Evolutionary conservation across 2,113 vertebrate genomes (phyloP), one percentile per base, ranked within the genome.

Genomic region (Calyptommatus sinebrachiatus): DNA sequence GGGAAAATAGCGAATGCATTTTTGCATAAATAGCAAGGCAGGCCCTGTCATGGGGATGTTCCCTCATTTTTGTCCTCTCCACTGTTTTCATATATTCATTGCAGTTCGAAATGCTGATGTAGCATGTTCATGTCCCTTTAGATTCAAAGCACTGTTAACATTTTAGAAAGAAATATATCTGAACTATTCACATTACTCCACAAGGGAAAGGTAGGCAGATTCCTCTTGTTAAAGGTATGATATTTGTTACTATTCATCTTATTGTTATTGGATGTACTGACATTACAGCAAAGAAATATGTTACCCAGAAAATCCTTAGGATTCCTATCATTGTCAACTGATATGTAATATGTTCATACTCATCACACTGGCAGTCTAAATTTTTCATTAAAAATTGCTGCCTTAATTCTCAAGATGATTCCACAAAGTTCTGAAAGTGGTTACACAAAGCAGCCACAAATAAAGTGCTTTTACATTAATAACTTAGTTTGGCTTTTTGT

Each of bases 401-500:
- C 78, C 84, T 79, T 88, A 69, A 66, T 41, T 3, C 74, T 82
- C 71, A 84, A 81, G 86, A 93, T 87, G 88, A 87, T 60, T 78
- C 88, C 85, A 76, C 89, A 88, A 94, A 92, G 86, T 94, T 93
- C 86, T 91, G 83, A 80, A 76, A 29, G 88, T 93, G 88, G 84
- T 91, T 94, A 85, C 90, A 92, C 87, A 93, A 91, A 93, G 89
- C 89, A 92, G 91, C 90, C 89, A 86, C 92, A 93, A 93, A 94
- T 93, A 94, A 94, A 95, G 91, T 91, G 88, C 88, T 82, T 77
- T 74, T 67, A 85, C 88, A 94, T 95, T 94, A 95, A 94, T 95
- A 95, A 95, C 90, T 89, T 90, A 82, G 90, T 84, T 88, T 94
- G 92, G 93, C 92, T 95, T 94, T 92, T 94, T 95, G 91, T 95